Conservation (phyloP, 2,888 invertebrate species). For the Marronus borbonicus region DNA sequence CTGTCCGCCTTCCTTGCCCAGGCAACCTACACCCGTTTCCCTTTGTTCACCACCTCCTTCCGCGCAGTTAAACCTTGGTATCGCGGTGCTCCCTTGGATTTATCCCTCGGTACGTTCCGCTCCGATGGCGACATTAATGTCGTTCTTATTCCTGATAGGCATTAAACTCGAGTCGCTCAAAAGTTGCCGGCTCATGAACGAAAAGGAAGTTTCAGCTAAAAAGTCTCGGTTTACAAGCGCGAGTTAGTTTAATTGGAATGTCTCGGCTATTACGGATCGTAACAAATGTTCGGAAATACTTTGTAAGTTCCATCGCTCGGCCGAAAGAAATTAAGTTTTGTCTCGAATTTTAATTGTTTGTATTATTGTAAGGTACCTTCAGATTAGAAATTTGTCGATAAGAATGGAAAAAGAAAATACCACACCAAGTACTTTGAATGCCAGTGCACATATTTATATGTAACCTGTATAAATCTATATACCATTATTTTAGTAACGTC, state of each 20-base stretch:
- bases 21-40: not conserved
- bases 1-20: not conserved
- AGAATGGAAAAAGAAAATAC: no score
- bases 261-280: conserved; percentile 8
- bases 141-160: conserved; percentile 9
- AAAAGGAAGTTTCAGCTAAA: conserved; percentile 17
- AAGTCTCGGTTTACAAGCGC: not conserved
- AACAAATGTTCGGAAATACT: not conserved
- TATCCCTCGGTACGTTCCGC: not conserved
- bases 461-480: no score
- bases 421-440: no score
- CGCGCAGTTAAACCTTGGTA: not conserved
- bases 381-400: no score
- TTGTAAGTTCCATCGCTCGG: not conserved
- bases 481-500: no score
- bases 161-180: conserved; percentile 8
- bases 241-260: conserved; percentile 5
- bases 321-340: not conserved
- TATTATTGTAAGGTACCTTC: no score
- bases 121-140: conserved; percentile 17
- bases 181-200: not conserved
- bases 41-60: not conserved
- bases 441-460: no score
- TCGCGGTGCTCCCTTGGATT: not conserved
- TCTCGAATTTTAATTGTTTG: no score